These are phyloP conservation scores for Troilus luridus DNA, from an alignment of 2,888 invertebrate species.

Conservation along the genomic window DNA sequence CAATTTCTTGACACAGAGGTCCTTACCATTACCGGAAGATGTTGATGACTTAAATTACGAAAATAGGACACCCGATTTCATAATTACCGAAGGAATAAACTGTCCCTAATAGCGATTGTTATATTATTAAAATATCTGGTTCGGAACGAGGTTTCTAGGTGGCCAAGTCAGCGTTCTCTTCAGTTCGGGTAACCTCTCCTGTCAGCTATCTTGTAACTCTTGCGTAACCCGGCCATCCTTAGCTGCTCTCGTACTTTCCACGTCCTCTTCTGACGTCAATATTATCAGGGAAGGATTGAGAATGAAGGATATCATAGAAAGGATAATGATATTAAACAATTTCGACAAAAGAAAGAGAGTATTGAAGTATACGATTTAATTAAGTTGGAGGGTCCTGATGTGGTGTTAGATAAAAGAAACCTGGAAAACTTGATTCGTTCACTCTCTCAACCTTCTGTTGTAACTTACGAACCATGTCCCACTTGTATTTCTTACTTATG, in stretches of 20 bases:
- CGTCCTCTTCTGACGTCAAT: background rate
- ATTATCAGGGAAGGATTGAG: no score
- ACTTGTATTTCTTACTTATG: no score
- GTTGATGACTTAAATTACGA: constrained; percentile 22
- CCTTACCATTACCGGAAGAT: background rate
- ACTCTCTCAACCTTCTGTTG: no score
- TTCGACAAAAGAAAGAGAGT: no score
- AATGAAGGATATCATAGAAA: no score
- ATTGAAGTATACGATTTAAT: no score
- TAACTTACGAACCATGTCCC: no score
- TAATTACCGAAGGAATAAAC: background rate
- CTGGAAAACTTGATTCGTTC: no score
- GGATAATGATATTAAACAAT: no score
- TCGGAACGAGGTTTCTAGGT: constrained; percentile 50
- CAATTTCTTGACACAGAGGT: background rate
- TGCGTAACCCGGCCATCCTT: background rate
- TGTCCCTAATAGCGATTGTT: background rate
- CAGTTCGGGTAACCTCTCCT: background rate
- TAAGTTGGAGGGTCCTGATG: no score
- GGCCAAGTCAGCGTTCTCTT: constrained; percentile 36
- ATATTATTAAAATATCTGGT: background rate
- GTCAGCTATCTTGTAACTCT: background rate
- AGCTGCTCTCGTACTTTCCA: background rate
- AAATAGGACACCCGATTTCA: background rate
- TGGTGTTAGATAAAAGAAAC: no score